Base-by-base conservation (phyloP, 2,888 invertebrate species). In the Xestia xanthographa region DNA sequence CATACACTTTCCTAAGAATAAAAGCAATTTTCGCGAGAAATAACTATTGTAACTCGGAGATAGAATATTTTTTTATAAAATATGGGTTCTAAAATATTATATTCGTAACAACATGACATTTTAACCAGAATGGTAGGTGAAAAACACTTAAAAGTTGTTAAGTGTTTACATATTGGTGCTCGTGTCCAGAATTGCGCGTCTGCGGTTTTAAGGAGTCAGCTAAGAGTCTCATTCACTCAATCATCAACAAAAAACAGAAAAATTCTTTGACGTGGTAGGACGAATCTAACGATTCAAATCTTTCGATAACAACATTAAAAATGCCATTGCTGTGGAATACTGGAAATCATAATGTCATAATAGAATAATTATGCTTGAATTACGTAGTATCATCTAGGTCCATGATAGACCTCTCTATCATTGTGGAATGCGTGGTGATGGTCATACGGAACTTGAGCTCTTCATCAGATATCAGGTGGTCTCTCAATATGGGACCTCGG, bases 391-490 rank as follows among this genome's bases (percentile, higher is more conserved):
- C 89, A 79, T 94, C 93, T 0, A 94, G 77, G 58, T 94, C 83
- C 78, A 90, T 87, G 20, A 91, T 80, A 0, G 93, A 91, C 0
- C 88, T 81, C 22, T 94, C 94, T 34, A 94, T 90, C 93, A 94
- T 93, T 5, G 95, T 95, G 78, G 94, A 95, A 72, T 94, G 94
- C 4, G 94, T 92, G 0, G 90, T 92, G 63, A 95, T 84, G 0
- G 91, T 88, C 91, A 95, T 88, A 0, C 93, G 91, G 90, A 95
- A 94, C 85, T 91, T 93, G 41, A 96, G 90, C 73, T 94, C 94
- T 3, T 96, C 95, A 73, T 97, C 97, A 0, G 92, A 87, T 2
- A 94, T 80, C 34, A 97, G 88, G 72, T 96, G 91, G 2, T 89
- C 71, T 20, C 86, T 66, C 1, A 76, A 79, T n/a, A 97, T 91